Evolutionary conservation across 2,888 invertebrate genomes (phyloP).

Genomic region (Cataglyphis livida): DNA sequence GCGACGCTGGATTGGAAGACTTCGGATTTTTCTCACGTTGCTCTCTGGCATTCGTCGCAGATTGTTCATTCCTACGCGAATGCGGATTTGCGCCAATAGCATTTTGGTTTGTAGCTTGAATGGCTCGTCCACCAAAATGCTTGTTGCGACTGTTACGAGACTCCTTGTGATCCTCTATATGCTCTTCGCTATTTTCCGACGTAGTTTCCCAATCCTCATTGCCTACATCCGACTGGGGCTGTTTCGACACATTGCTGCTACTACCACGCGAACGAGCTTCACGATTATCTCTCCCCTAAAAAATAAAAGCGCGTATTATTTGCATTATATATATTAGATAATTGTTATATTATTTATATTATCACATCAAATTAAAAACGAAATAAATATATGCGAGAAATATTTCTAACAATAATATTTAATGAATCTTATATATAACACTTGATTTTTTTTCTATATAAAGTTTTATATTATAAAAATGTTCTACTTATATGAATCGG

Average conservation of each 20-base stretch:
- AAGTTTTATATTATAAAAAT: not conserved
- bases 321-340: too few species aligned
- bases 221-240: slow-evolving; percentile 85
- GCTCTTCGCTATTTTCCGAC: slow-evolving; percentile 92
- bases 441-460: not conserved
- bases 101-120: slow-evolving; percentile 69
- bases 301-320: slow-evolving; percentile 12
- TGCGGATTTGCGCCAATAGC: slow-evolving; percentile 67
- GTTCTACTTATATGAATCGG: not conserved
- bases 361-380: not conserved
- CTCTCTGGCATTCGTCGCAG: slow-evolving; percentile 70
- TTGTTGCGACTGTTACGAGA: slow-evolving; percentile 80
- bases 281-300: slow-evolving; percentile 82
- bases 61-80: slow-evolving; percentile 77
- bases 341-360: too few species aligned
- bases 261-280: slow-evolving; percentile 78
- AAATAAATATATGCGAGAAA: not conserved
- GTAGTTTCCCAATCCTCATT: slow-evolving; percentile 93
- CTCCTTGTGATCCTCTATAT: slow-evolving; percentile 84
- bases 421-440: not conserved
- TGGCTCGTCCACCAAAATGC: slow-evolving; percentile 76
- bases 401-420: not conserved
- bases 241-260: slow-evolving; percentile 78
- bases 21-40: slow-evolving; percentile 80
- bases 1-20: slow-evolving; percentile 77